Evolutionary conservation across 2,797 vertebrate genomes (phyloP), one percentile per base, ranked within the genome.

Genomic region (Sylvilagus floridanus): DNA sequence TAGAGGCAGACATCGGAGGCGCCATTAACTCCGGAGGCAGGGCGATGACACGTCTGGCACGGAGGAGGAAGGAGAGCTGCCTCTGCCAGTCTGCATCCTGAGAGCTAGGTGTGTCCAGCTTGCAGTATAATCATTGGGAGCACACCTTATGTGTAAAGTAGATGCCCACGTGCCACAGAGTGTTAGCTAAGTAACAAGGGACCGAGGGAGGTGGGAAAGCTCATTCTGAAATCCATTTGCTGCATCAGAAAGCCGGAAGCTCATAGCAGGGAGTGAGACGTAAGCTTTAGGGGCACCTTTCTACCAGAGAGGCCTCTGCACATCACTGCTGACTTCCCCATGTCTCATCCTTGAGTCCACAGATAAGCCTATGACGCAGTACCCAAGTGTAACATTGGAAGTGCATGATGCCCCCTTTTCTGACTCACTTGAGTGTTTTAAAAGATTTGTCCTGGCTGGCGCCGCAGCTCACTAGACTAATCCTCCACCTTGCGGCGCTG

Each of bases 111-210:
- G 35, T 16, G 24, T 77, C 24, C 24, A 63, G 5, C 12, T 68
- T 68, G 52, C 37, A 52, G 42, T 78, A 76, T 92, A 47, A 90
- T n/a, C n/a, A 28, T 75, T n/a, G 62, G 71, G 73, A 88, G 37
- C 13, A 79, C 30, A 42, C 57, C 7, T 89, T 7, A 71, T 50
- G 84, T 37, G 7, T 84, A 82, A 26, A 22, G 52, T 16, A 62
- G 57, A 76, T 91, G 93, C 84, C 28, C 60, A 4, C 66, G 26
- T 75, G 19, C 65, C 62, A 57, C 68, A 50, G 30, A 32, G 91
- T 37, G 62, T 73, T 88, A 72, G n/a, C 71, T 71, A 50, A 82
- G 73, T 65, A 87, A 24, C 37, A 14, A 62, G 26, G 60, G 54
- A n/a, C n/a, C 3, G 50, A 42, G 19, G 30, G 68, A 6, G 7